These are phyloP conservation scores for Antedon mediterranea DNA, from an alignment of 53 echinoderm and acorn worm genomes.

Conservation along the genomic window DNA sequence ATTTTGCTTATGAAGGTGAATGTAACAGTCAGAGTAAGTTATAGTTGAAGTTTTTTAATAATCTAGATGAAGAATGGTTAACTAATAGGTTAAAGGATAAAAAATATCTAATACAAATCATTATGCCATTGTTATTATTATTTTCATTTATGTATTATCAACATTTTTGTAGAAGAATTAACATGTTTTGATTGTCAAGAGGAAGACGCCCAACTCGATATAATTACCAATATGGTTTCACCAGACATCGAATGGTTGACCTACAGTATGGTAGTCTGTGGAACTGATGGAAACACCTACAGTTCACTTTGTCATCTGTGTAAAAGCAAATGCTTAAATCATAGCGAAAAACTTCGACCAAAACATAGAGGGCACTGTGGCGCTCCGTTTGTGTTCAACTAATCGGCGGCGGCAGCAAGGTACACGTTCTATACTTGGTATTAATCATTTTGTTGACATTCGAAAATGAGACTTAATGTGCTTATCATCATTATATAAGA, in stretches of 20 bases:
- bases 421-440: no score
- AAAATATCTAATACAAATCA: no score
- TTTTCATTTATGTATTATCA: no score
- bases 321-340: neutral
- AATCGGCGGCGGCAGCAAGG: no score
- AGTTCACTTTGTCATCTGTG: neutral
- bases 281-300: neutral
- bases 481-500: no score
- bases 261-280: neutral
- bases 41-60: no score
- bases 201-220: neutral
- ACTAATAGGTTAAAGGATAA: no score
- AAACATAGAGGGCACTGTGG: neutral
- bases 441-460: no score
- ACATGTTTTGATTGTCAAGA: neutral
- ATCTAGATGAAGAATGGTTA: no score
- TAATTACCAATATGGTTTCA: neutral
- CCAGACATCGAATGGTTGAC: neutral
- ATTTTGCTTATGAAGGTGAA: neutral
- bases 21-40: neutral
- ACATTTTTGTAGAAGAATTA: neutral
- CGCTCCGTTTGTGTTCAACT: neutral
- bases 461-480: no score
- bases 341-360: neutral
- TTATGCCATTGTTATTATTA: no score